phyloP scores from a whole-genome alignment of 2,113 vertebrate genomes.

The Halcyon malimbica region DNA sequence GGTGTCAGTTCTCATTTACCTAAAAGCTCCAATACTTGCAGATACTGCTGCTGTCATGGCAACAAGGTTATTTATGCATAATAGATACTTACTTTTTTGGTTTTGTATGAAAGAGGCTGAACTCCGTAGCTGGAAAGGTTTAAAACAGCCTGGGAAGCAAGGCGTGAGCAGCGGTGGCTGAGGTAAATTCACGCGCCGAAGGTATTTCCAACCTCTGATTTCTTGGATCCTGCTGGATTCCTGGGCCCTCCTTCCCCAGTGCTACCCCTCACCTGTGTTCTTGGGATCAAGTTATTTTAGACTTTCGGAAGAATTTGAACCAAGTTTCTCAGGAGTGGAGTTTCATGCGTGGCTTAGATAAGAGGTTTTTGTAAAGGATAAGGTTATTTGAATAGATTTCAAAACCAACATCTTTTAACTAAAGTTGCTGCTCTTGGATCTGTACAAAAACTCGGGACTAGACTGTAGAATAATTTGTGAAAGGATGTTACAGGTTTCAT shows the following conservation, averaged over 20 bases:
- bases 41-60: conserved; percentile 54
- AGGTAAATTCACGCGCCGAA: neutral
- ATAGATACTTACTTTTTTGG: neutral
- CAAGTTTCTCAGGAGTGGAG: neutral
- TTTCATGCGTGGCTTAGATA: neutral
- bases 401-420: neutral
- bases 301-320: neutral
- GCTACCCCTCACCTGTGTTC: neutral
- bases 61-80: conserved; percentile 65
- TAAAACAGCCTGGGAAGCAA: neutral
- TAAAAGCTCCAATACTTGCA: conserved; percentile 25
- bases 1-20: conserved; percentile 40
- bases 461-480: neutral
- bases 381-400: neutral
- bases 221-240: neutral
- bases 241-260: too few species aligned
- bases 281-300: too few species aligned
- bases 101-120: neutral
- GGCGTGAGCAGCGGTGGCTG: neutral
- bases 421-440: neutral
- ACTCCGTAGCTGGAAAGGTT: neutral
- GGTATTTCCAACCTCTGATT: neutral
- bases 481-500: neutral
- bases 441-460: neutral
- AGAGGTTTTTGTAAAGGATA: neutral